Evolutionary conservation across 2,888 invertebrate genomes (phyloP).

Genomic region (Toxonevra muliebris): DNA sequence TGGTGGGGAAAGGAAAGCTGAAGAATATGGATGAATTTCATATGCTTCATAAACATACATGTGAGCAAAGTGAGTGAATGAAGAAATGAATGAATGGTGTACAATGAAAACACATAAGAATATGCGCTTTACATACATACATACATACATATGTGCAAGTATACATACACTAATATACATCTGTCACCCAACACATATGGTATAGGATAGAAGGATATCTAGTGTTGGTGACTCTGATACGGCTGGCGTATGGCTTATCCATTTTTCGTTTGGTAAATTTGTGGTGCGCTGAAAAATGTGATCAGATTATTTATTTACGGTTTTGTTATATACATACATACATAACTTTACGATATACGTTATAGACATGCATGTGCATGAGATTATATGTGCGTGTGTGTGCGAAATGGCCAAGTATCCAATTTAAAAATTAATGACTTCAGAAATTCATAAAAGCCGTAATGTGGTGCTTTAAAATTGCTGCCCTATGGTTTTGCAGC

Average conservation of each 20-base stretch:
- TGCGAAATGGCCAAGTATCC: constrained; percentile 38
- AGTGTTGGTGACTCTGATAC: too few relatives aligned
- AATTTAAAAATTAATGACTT: constrained; percentile 60
- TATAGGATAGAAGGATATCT: too few relatives aligned
- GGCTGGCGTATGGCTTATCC: not conserved
- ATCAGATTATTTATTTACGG: constrained; percentile 31
- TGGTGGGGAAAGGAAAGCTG: too few relatives aligned
- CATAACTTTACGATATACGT: not conserved
- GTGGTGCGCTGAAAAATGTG: constrained; percentile 24
- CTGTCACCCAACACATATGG: too few relatives aligned
- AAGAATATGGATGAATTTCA: too few relatives aligned
- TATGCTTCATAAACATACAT: too few relatives aligned
- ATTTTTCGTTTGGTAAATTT: constrained; percentile 10
- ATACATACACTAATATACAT: not conserved
- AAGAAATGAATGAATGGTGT: too few relatives aligned
- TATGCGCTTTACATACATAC: not conserved
- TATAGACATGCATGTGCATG: too few relatives aligned
- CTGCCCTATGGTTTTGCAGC: not conserved
- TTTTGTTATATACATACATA: constrained; percentile 7
- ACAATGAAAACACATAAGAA: too few relatives aligned
- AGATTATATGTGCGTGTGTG: too few relatives aligned
- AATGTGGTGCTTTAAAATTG: constrained; percentile 7
- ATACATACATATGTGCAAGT: not conserved
- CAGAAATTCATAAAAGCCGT: constrained; percentile 53
- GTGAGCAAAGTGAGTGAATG: too few relatives aligned